A percentile compares a stretch with the other conserved stretches of the same genome.
phyloP scores from a whole-genome alignment of 2,113 vertebrate genomes.

The Dicrurus megarhynchus region DNA sequence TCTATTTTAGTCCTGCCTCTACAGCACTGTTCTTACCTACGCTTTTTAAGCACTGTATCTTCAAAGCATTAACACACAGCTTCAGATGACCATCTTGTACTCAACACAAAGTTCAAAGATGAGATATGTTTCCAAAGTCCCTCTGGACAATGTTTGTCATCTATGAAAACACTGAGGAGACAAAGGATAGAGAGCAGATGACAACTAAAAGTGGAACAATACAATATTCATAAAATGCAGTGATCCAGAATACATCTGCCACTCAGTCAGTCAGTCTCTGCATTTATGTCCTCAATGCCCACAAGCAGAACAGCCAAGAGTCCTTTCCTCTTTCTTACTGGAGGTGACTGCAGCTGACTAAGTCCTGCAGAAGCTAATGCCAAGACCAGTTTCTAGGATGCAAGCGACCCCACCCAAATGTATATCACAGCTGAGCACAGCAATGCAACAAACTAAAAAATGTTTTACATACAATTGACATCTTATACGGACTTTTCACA shows the following conservation, averaged over 20 bases:
- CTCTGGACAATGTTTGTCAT: neutral
- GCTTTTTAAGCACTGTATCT: neutral
- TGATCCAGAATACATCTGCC: neutral
- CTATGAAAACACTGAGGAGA: neutral
- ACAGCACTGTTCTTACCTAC: neutral
- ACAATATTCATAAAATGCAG: neutral
- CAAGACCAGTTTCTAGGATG: neutral
- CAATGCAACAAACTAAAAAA: neutral
- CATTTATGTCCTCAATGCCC: neutral
- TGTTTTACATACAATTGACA: neutral
- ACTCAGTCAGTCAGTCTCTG: neutral
- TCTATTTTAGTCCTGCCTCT: neutral
- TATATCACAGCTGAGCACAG: neutral
- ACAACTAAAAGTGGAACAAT: slow-evolving; percentile 13
- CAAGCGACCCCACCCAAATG: neutral
- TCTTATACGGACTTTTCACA: neutral
- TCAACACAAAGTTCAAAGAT: neutral
- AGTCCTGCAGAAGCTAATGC: neutral
- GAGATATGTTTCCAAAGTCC: neutral
- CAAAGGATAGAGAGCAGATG: neutral
- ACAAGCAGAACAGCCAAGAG: neutral
- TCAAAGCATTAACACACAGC: neutral
- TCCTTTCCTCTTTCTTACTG: neutral
- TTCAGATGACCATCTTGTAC: neutral
- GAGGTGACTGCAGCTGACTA: neutral